phyloP scores from a whole-genome alignment of 2,888 invertebrate genomes.

The Morpho deidamia region DNA sequence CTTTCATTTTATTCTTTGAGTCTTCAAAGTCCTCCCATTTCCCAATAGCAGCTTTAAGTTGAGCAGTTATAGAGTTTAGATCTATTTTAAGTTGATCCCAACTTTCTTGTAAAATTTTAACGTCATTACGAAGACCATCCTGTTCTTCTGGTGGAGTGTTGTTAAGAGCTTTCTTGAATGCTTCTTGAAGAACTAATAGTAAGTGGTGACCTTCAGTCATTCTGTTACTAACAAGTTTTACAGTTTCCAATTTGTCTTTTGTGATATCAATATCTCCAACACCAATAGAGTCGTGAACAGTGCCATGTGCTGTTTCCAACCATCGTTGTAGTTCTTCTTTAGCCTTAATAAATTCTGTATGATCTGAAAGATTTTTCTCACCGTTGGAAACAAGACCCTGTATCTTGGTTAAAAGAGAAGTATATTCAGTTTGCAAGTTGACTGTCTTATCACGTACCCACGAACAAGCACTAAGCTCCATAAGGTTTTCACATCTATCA shows the following conservation, averaged over 20 bases:
- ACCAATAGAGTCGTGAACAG: constrained; percentile 89
- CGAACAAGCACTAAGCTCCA: constrained; percentile 91
- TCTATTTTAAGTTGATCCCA: constrained; percentile 95
- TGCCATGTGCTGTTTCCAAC: constrained; percentile 88
- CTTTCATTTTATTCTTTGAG: constrained; percentile 84
- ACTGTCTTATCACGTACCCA: constrained; percentile 93
- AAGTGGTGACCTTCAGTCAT: constrained; percentile 92
- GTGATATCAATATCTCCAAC: constrained; percentile 88
- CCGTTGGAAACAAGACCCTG: constrained; percentile 91
- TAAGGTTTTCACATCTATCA: constrained; percentile 90
- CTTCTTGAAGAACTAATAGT: constrained; percentile 88
- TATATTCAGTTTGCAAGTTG: constrained; percentile 89
- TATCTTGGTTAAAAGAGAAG: constrained; percentile 85
- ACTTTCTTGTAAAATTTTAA: constrained; percentile 87
- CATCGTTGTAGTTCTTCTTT: constrained; percentile 90
- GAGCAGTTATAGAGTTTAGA: constrained; percentile 90
- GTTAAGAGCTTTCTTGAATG: constrained; percentile 90
- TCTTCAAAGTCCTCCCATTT: constrained; percentile 94
- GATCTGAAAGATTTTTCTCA: constrained; percentile 93
- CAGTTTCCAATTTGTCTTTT: constrained; percentile 88
- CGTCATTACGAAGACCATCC: constrained; percentile 85
- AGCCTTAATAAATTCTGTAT: constrained; percentile 93
- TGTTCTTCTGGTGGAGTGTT: constrained; percentile 89
- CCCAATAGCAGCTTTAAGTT: constrained; percentile 88
- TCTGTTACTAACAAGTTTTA: constrained; percentile 84